Base-by-base conservation (phyloP, 2,888 invertebrate species). In the Chrysotoxum bicinctum region DNA sequence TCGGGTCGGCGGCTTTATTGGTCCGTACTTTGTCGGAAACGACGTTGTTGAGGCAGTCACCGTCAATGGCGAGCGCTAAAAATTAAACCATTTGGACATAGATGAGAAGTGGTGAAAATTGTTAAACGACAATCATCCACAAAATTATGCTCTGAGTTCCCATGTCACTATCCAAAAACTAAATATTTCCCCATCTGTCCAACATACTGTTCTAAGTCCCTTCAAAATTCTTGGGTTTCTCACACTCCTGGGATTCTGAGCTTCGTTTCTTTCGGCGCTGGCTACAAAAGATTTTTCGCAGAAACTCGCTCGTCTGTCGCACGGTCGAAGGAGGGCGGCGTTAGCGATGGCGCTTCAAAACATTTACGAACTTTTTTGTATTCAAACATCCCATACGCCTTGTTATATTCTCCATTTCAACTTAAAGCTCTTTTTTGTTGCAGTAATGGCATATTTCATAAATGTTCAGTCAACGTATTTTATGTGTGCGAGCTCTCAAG, bases 271-370 rank as follows among this genome's bases (percentile, higher is more conserved):
- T 74, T 79, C 64, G 79, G 74, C 64, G 26, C 64, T 58, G 62
- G 37, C 74, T 23, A 74, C 69, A 79, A 70, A 50, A 56, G 60
- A 35, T 26, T 23, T 30, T 48, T 64, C 69, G n/a, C 48, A 64
- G 66, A 23, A 66, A 35, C 64, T 66, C 50, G 45, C 62, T 74
- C 35, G 70, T 50, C 30, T 70, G 73, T 60, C 48, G 69, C 50
- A 50, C 8, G 14, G 45, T 23, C 16, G 50, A 50, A 23, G 35
- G 6, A 48, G 21, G 91, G 91, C 91, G 90, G 62, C 43, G 62
- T n/a, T 87, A 87, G 88, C 87, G 89, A 90, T 89, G 91, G 90
- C 91, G 91, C 91, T 90, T 91, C 89, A 88, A 84, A 89, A 89
- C 90, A 89, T 90, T 82, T 66, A 73, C 40, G 64, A 58, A 50